phyloP scores from a whole-genome alignment of 2,888 invertebrate species.

The Venusia cambrica region DNA sequence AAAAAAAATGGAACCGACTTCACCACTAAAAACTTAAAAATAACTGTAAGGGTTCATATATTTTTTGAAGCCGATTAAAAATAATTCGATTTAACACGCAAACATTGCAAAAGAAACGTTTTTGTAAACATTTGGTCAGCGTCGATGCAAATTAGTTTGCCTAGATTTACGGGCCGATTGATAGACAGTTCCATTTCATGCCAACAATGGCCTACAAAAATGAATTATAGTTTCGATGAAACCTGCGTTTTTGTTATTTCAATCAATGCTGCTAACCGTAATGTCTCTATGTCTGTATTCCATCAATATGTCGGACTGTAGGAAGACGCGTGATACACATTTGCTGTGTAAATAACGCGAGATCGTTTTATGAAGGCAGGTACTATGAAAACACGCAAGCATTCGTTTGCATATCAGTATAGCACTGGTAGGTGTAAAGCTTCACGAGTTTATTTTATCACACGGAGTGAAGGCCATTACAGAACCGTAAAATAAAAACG shows the following conservation, averaged over 20 bases:
- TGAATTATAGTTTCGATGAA: constrained; percentile 14
- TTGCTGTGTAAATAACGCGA: too few species aligned
- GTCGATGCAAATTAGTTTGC: constrained; percentile 11
- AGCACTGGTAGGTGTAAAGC: constrained; percentile 21
- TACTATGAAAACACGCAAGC: constrained; percentile 13
- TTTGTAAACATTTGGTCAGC: constrained; percentile 21
- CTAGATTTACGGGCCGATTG: constrained; percentile 15
- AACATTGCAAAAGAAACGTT: neutral
- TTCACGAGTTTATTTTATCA: constrained; percentile 34
- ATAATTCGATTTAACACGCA: neutral
- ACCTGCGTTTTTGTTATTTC: constrained; percentile 15
- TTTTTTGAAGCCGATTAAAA: too few species aligned
- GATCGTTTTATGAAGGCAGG: constrained; percentile 1
- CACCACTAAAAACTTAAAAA: too few species aligned
- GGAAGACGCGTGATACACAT: too few species aligned
- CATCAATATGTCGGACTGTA: constrained; percentile 17
- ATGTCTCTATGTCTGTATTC: constrained; percentile 7
- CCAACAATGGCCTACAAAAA: constrained; percentile 18
- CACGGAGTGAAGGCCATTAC: constrained; percentile 40
- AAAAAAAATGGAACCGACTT: too few species aligned
- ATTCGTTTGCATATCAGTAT: constrained; percentile 15
- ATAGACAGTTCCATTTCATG: constrained; percentile 19
- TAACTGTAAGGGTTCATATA: too few species aligned
- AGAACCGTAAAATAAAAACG: constrained; percentile 60
- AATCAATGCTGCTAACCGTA: constrained; percentile 18